A percentile compares a stretch with the other conserved stretches of the same genome.
Evolutionary conservation across 35 echinoderm and acorn worm species (phyloP).

Genomic region (Heliocidaris erythrogramma): DNA sequence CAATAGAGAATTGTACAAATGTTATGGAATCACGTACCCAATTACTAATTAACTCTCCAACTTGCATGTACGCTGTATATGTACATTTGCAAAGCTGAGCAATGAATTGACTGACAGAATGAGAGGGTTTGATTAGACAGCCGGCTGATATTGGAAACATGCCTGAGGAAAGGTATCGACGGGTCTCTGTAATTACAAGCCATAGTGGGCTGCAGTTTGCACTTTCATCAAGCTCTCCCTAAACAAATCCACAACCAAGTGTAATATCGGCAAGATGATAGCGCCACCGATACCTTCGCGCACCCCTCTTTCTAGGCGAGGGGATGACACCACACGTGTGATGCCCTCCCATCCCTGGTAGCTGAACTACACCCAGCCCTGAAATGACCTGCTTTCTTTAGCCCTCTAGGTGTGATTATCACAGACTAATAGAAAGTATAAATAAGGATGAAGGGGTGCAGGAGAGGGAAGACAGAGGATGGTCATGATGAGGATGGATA

Average conservation of each 20-base stretch:
- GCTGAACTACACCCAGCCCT: not conserved
- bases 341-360: not conserved
- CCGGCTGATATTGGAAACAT: not conserved
- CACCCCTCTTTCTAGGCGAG: not conserved
- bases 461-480: not conserved
- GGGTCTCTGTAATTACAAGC: not conserved
- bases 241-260: not conserved
- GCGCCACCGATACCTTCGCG: not conserved
- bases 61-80: not conserved
- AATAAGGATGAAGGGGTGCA: not conserved
- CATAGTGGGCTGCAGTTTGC: not conserved
- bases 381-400: not conserved
- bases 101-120: not conserved
- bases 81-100: not conserved
- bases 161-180: not conserved
- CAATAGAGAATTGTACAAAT: not conserved
- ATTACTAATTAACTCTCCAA: not conserved
- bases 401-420: not conserved
- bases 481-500: not conserved
- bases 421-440: not conserved
- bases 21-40: not conserved
- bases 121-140: not conserved
- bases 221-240: conserved; percentile 1
- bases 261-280: conserved; percentile 7
- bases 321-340: not conserved